These are phyloP conservation scores for Pycnonotus jocosus DNA, from an alignment of 2,113 vertebrate genomes.

Conservation along the genomic window DNA sequence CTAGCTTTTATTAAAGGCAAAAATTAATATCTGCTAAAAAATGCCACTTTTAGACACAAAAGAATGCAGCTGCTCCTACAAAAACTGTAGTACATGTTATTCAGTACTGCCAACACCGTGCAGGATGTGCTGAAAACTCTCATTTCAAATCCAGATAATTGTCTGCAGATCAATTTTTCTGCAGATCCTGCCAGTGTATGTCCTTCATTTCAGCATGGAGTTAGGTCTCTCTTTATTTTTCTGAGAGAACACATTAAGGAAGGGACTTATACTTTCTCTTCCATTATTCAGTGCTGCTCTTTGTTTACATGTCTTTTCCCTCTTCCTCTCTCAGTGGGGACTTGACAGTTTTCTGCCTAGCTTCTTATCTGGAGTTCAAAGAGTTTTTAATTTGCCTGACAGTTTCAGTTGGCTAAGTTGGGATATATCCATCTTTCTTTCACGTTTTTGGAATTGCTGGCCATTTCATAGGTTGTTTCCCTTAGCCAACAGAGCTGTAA, in stretches of 20 bases:
- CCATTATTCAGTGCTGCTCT: neutral
- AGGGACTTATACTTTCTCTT: neutral
- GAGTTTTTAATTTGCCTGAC: neutral
- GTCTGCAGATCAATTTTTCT: neutral
- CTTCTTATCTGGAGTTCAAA: neutral
- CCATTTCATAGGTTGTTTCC: neutral
- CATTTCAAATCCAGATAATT: neutral
- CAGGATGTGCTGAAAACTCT: neutral
- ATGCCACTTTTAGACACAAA: neutral
- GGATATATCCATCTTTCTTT: neutral
- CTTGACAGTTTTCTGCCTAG: neutral
- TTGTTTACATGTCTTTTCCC: neutral
- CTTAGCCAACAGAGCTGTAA: neutral
- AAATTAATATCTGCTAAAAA: neutral
- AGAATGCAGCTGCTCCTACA: neutral
- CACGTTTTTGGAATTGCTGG: neutral
- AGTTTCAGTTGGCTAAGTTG: neutral
- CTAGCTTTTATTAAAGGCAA: neutral
- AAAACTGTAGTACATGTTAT: neutral
- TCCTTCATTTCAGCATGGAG: neutral
- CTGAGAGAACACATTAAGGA: neutral
- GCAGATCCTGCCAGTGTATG: neutral
- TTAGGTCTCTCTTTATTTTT: neutral
- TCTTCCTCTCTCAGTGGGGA: neutral
- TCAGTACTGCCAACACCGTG: neutral